Evolutionary conservation across 2,888 invertebrate species (phyloP).

Genomic region (Apamea anceps): DNA sequence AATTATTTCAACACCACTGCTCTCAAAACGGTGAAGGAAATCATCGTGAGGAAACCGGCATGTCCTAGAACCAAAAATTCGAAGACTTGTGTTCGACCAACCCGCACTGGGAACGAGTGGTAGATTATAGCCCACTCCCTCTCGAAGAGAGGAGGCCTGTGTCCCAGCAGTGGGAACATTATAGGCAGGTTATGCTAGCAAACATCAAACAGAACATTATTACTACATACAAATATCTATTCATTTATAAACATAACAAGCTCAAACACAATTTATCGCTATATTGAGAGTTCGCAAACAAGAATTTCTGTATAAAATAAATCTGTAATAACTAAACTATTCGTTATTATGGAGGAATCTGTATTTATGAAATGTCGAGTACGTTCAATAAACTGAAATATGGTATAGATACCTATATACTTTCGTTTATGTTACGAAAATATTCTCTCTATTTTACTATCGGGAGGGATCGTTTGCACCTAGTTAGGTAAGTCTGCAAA

Average conservation of each 20-base stretch:
- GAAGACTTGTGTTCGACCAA: background rate
- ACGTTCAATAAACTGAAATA: constrained; percentile 59
- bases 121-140: background rate
- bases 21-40: background rate
- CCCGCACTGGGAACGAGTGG: background rate
- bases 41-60: background rate
- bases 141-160: background rate
- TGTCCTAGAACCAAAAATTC: background rate
- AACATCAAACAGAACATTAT: constrained; percentile 30
- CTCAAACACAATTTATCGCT: constrained; percentile 51
- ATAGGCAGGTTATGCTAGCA: background rate
- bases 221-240: constrained; percentile 28
- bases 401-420: constrained; percentile 34
- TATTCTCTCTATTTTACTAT: constrained; percentile 61
- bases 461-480: constrained; percentile 64
- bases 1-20: background rate
- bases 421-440: constrained; percentile 52
- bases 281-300: constrained; percentile 58
- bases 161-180: background rate
- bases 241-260: constrained; percentile 18
- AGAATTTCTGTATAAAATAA: constrained; percentile 64
- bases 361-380: constrained; percentile 64
- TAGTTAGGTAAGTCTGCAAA: constrained; percentile 67
- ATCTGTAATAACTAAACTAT: constrained; percentile 64
- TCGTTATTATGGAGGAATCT: constrained; percentile 63